These are phyloP conservation scores for Taeniopygia guttata DNA, from an alignment of 2,797 vertebrate species.

Conservation along the genomic window DNA sequence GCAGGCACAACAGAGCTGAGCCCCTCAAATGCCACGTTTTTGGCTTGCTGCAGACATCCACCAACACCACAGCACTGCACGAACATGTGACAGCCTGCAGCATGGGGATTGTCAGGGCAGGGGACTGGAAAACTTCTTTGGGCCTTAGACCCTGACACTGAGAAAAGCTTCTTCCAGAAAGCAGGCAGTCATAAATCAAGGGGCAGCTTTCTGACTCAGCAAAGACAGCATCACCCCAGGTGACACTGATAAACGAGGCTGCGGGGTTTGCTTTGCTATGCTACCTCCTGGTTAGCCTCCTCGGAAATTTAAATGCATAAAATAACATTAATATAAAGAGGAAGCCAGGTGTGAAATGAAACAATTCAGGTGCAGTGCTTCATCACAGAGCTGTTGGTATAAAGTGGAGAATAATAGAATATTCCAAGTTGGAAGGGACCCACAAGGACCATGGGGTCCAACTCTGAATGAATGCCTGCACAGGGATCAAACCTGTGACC, in stretches of 20 bases:
- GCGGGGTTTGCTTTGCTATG: neutral
- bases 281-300: neutral
- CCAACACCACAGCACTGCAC: neutral
- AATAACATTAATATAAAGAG: neutral
- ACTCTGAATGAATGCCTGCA: neutral
- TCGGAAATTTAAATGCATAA: conserved; percentile 12
- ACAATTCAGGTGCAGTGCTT: neutral
- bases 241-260: conserved; percentile 11
- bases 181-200: neutral
- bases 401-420: neutral
- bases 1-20: neutral
- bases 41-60: neutral
- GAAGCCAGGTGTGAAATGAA: conserved; percentile 21
- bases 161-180: neutral
- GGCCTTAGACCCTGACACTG: neutral
- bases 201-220: conserved; percentile 11
- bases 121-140: neutral
- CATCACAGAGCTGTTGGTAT: neutral
- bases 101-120: neutral
- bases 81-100: neutral
- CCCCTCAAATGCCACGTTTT: neutral
- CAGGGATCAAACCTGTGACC: neutral
- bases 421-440: neutral
- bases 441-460: neutral
- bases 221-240: neutral